phyloP scores from a whole-genome alignment of 2,113 vertebrate species.

The Plotosus lineatus region DNA sequence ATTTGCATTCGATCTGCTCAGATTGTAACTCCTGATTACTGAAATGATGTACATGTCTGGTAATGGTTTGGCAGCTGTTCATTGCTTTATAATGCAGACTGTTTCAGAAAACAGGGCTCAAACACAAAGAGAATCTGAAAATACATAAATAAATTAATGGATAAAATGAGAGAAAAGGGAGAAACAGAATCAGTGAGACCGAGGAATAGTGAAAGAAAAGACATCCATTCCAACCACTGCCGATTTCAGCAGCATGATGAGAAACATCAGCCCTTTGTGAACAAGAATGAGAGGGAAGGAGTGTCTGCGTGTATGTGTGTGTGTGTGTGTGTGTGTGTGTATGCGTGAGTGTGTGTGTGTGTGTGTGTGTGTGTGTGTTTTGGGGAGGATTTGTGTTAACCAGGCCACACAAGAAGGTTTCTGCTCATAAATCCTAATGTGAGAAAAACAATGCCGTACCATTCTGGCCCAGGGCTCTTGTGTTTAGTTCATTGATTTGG shows the following conservation, averaged over 20 bases:
- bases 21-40: conserved; percentile 13
- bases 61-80: conserved; percentile 37
- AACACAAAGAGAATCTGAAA: conserved; percentile 27
- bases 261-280: conserved; percentile 48
- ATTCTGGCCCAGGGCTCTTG: conserved; percentile 63
- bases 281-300: conserved; percentile 15
- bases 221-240: conserved; percentile 33
- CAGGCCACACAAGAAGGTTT: conserved; percentile 76
- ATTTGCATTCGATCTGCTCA: conserved; percentile 7
- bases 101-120: conserved; percentile 30
- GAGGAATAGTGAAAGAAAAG: conserved; percentile 6
- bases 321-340: conserved; percentile 25
- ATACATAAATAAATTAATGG: no score
- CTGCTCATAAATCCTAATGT: conserved; percentile 72
- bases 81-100: conserved; percentile 39
- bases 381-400: conserved; percentile 53
- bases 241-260: conserved; percentile 39
- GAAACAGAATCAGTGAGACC: background rate
- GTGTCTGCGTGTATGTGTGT: conserved; percentile 25
- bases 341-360: conserved; percentile 38
- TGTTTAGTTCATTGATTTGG: conserved; percentile 63
- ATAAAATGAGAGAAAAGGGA: conserved; percentile 25
- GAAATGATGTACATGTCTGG: conserved; percentile 43
- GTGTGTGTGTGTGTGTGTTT: conserved; percentile 31
- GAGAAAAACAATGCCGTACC: conserved; percentile 65